Conservation (phyloP, 2,888 invertebrate genomes). For the Epistrophe grossulariae region DNA sequence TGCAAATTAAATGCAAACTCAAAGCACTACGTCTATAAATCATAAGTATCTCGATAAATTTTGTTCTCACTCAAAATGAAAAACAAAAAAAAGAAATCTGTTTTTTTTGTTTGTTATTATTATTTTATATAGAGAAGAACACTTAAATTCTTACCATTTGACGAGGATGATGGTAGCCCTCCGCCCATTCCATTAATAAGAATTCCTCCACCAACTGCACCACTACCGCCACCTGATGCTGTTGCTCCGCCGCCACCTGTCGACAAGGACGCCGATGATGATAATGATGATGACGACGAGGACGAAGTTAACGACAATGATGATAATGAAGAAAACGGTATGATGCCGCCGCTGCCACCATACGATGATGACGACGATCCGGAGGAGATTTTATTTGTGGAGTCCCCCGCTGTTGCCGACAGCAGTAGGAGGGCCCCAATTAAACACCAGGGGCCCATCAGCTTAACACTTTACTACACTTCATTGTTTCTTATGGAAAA, state of each 20-base stretch:
- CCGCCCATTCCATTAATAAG: slow-evolving; percentile 62
- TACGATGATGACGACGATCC: slow-evolving; percentile 48
- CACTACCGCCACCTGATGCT: slow-evolving; percentile 72
- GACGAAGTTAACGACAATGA: slow-evolving; percentile 72
- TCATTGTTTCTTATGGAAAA: slow-evolving; percentile 75
- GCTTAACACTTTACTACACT: slow-evolving; percentile 80
- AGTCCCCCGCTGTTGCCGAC: slow-evolving; percentile 83
- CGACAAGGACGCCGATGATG: slow-evolving; percentile 76
- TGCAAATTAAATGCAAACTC: slow-evolving; percentile 42
- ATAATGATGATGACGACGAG: slow-evolving; percentile 72
- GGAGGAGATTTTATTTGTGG: slow-evolving; percentile 81
- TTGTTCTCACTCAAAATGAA: background rate
- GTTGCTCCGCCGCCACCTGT: slow-evolving; percentile 79
- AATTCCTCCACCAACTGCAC: slow-evolving; percentile 62
- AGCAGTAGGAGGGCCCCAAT: slow-evolving; percentile 84
- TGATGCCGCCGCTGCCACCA: slow-evolving; percentile 77
- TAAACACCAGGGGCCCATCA: slow-evolving; percentile 84
- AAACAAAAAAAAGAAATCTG: background rate
- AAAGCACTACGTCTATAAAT: slow-evolving; percentile 34
- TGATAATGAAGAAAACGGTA: slow-evolving; percentile 81
- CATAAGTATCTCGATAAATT: slow-evolving; percentile 32
- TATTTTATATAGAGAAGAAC: background rate
- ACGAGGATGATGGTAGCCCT: slow-evolving; percentile 64
- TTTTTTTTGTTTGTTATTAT: background rate
- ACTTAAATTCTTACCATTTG: slow-evolving; percentile 66